A percentile compares a stretch with the other conserved stretches of the same genome.
Conservation (phyloP, 2,888 invertebrate genomes). For the Chymomyza procnemis region DNA sequence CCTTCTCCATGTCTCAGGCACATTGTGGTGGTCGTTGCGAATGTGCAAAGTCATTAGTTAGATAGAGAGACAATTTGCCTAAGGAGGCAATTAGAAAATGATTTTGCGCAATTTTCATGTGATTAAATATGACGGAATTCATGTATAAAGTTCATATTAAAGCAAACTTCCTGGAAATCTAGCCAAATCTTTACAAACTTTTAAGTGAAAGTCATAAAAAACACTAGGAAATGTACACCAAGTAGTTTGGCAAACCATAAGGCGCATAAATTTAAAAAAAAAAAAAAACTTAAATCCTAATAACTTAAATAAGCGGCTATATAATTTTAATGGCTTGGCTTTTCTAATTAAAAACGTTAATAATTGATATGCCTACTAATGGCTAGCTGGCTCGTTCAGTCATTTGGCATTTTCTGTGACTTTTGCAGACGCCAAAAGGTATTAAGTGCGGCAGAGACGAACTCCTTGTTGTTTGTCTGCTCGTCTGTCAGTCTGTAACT, state of each 20-base stretch:
- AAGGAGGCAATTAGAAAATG: slow-evolving; percentile 63
- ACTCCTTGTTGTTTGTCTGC: slow-evolving; percentile 26
- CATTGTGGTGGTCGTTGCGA: slow-evolving; percentile 13
- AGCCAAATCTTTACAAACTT: no score
- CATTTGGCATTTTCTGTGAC: not conserved
- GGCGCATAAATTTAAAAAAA: not conserved
- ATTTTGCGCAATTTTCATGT: slow-evolving; percentile 56
- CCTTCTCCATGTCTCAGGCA: not conserved
- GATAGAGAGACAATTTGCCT: slow-evolving; percentile 8
- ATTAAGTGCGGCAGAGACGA: not conserved
- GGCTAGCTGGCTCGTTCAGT: not conserved
- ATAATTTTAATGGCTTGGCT: not conserved
- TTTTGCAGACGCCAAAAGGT: not conserved
- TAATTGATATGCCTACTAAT: not conserved
- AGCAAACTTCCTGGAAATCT: not conserved
- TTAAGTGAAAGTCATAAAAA: no score
- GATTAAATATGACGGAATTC: slow-evolving; percentile 47
- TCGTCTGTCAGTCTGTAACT: not conserved
- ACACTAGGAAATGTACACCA: no score
- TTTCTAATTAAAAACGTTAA: slow-evolving; percentile 32
- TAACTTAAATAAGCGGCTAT: not conserved
- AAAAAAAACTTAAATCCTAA: not conserved
- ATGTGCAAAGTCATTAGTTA: slow-evolving; percentile 53
- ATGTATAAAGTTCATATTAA: not conserved
- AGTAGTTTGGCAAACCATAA: no score